Percentiles rank a stretch among this genome's conserved stretches.
phyloP scores from a whole-genome alignment of 1,140 invertebrate genomes.

The Tetragonula clypearis region DNA sequence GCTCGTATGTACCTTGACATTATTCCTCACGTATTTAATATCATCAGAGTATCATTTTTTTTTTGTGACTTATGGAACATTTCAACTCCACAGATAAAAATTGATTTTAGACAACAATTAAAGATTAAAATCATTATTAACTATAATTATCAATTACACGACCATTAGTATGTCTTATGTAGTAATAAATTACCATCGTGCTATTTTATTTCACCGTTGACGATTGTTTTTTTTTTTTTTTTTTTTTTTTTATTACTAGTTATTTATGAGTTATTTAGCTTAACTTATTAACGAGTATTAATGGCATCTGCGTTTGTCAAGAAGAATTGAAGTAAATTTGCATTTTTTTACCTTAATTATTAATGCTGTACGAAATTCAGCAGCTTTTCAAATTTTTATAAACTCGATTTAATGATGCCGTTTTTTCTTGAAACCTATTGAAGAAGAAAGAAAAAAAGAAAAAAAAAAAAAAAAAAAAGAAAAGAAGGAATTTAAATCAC shows the following conservation, averaged over 20 bases:
- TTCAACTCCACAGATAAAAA: constrained; percentile 77
- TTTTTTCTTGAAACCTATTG: constrained; percentile 80
- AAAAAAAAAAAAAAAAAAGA: too few species aligned
- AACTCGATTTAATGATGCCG: constrained; percentile 75
- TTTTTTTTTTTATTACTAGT: constrained; percentile 76
- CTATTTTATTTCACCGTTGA: constrained; percentile 71
- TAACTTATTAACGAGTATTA: constrained; percentile 79
- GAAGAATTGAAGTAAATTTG: constrained; percentile 75
- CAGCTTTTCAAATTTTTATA: constrained; percentile 56
- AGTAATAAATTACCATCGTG: constrained; percentile 74
- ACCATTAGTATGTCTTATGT: constrained; percentile 75
- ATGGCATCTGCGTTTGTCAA: constrained; percentile 75
- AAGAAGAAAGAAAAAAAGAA: constrained; percentile 12
- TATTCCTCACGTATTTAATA: constrained; percentile 40
- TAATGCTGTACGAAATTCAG: constrained; percentile 66
- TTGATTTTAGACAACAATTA: constrained; percentile 80
- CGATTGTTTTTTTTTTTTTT: constrained; percentile 72
- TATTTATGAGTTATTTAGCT: constrained; percentile 77
- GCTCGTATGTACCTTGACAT: constrained; percentile 67
- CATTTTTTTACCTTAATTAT: constrained; percentile 75
- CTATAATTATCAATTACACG: constrained; percentile 79
- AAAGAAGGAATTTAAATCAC: constrained; percentile 15
- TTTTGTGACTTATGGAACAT: constrained; percentile 53
- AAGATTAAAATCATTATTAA: constrained; percentile 81
- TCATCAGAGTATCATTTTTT: constrained; percentile 37